Percentiles rank a stretch among this genome's conserved stretches.
These are phyloP conservation scores for Pammene aurita DNA, from an alignment of 2,888 invertebrate genomes.

Conservation along the genomic window DNA sequence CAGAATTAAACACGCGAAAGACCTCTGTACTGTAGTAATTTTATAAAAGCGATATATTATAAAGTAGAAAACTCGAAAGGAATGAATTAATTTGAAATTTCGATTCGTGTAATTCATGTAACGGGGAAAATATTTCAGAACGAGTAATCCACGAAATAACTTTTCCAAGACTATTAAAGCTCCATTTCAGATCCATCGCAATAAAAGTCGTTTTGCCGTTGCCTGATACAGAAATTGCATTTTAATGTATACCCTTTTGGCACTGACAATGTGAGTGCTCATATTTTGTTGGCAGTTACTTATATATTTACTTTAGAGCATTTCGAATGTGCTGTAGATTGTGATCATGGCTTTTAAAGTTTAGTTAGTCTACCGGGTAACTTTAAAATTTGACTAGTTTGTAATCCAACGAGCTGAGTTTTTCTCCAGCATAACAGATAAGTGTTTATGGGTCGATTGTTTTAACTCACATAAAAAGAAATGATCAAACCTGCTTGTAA, in stretches of 20 bases:
- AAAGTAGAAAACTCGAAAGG: no score
- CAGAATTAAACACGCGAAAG: no score
- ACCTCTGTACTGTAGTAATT: no score
- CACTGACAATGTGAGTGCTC: slow-evolving; percentile 11
- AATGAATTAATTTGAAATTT: neutral
- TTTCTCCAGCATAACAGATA: no score
- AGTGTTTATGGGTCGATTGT: no score
- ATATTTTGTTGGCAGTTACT: slow-evolving; percentile 7
- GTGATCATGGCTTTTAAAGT: neutral
- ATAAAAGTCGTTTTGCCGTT: slow-evolving; percentile 31
- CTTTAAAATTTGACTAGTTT: no score
- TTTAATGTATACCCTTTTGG: slow-evolving; percentile 29
- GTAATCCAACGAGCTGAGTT: no score
- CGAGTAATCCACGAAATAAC: slow-evolving; percentile 10
- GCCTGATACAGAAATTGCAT: slow-evolving; percentile 35
- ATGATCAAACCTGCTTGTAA: no score
- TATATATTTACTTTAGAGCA: neutral
- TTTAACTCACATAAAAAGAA: no score
- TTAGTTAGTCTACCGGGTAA: no score
- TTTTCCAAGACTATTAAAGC: slow-evolving; percentile 12
- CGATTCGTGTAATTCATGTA: neutral
- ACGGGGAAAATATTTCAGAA: neutral
- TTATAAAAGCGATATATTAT: no score
- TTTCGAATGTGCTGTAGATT: neutral
- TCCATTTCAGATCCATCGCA: slow-evolving; percentile 20